Evolutionary conservation across 2,888 invertebrate genomes (phyloP), one percentile per base, ranked within the genome.

Genomic region (Volucella zonaria): DNA sequence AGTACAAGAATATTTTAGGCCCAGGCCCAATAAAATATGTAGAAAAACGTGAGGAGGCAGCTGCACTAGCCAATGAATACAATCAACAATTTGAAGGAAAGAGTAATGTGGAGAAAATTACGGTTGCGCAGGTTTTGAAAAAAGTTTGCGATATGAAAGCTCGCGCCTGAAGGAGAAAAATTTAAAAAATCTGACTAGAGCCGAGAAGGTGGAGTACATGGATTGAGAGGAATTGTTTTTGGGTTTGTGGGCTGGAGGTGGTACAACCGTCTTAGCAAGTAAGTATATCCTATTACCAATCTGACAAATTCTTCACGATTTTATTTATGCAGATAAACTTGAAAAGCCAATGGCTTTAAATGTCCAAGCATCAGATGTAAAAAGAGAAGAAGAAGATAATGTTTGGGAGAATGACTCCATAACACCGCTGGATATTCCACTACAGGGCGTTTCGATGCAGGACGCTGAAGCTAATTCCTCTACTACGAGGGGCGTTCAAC

Each of bases 101-200:
- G 2, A 4, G 23, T 23, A 2, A 4, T 23, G 23, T 2, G 23
- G 23, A 47, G 8, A 56, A 70, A 9, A 31, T 70, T 11, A 58
- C 18, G 9, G 12, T 58, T 45, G 12, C 38, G 38, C 70, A 70
- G 40, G 58, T 58, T 58, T 8, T 49, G 8, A 70, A 47, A 12
- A 70, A 70, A 70, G 1, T 70, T 0, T 49, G 58, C 10, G 58
- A 70, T 49, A 49, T 58, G 8, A 70, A 70, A 18, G 38, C 40
- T n/a, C n/a, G 9, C 42, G 58, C n/a, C 18, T 58, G 10, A 70
- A 58, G 10, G 58, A 49, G 15, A 70, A 58, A 18, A 38, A 70
- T 11, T 58, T 11, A 11, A n/a, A 70, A 70, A 58, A 58, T 12
- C 3, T 9, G 12, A 18, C n/a, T 6, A 42, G n/a, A 40, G 14